These are phyloP conservation scores for Acanthurus tractus DNA, from an alignment of 2,797 vertebrate species.

Conservation along the genomic window DNA sequence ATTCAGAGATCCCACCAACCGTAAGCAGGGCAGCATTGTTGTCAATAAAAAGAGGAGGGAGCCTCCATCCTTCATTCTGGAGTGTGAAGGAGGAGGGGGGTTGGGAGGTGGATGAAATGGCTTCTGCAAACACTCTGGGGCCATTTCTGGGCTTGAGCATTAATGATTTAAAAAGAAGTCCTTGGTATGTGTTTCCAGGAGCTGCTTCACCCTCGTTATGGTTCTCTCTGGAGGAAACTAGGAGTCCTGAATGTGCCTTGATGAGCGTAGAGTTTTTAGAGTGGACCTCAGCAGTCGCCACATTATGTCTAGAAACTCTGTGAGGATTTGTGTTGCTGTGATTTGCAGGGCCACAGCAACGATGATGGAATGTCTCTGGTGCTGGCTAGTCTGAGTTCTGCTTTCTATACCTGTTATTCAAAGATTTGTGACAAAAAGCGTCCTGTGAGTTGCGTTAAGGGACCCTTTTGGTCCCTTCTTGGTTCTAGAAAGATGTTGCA, in stretches of 20 bases:
- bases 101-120: conserved; percentile 14
- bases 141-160: background rate
- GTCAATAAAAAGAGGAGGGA: conserved; percentile 50
- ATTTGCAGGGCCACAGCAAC: conserved; percentile 60
- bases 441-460: conserved; percentile 49
- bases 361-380: conserved; percentile 80
- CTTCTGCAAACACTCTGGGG: conserved; percentile 39
- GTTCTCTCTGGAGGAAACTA: conserved; percentile 29
- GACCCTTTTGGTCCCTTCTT: conserved; percentile 58
- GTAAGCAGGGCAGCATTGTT: conserved; percentile 10
- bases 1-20: conserved; percentile 29
- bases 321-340: conserved; percentile 54
- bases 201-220: conserved; percentile 18
- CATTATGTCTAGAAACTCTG: conserved; percentile 33
- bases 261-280: conserved; percentile 66
- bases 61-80: conserved; percentile 55
- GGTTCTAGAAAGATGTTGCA: conserved; percentile 53
- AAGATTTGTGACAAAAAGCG: conserved; percentile 65
- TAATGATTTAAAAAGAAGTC: background rate
- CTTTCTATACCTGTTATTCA: conserved; percentile 70
- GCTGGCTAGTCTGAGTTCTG: conserved; percentile 80
- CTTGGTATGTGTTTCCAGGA: conserved; percentile 33
- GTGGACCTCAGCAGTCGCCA: conserved; percentile 40
- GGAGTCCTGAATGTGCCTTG: conserved; percentile 86
- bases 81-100: conserved; percentile 62